These are phyloP conservation scores for Clamator glandarius DNA, from an alignment of 2,797 vertebrate genomes.

Conservation along the genomic window DNA sequence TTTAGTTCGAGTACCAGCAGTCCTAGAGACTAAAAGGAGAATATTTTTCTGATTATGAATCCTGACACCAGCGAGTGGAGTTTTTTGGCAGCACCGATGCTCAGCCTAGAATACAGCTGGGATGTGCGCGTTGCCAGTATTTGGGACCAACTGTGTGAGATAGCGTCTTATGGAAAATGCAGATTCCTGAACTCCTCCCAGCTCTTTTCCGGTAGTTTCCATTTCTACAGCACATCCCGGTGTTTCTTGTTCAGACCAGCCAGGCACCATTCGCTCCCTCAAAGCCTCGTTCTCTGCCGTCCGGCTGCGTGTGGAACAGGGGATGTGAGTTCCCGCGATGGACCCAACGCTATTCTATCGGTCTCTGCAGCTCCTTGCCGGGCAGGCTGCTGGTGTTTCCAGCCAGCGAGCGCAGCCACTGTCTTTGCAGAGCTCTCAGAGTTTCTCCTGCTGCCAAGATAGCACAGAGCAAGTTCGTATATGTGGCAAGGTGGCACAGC, in stretches of 20 bases:
- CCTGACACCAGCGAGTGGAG: not conserved
- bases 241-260: accelerated
- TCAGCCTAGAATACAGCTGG: not conserved
- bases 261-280: not conserved
- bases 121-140: accelerated
- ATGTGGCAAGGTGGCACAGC: not conserved
- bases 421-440: accelerated
- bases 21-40: not conserved
- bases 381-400: too few species aligned
- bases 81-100: not conserved
- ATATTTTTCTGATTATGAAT: not conserved
- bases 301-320: accelerated
- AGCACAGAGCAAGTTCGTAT: accelerated
- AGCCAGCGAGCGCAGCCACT: too few species aligned
- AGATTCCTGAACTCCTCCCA: not conserved
- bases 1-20: not conserved
- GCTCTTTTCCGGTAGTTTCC: not conserved
- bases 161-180: not conserved
- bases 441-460: not conserved
- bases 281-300: not conserved
- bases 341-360: too few species aligned
- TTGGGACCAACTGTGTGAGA: not conserved
- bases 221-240: not conserved
- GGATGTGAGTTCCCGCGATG: not conserved
- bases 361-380: too few species aligned